Evolutionary conservation across 1,140 invertebrate genomes (phyloP).

Genomic region (Heliconius eleuchia): DNA sequence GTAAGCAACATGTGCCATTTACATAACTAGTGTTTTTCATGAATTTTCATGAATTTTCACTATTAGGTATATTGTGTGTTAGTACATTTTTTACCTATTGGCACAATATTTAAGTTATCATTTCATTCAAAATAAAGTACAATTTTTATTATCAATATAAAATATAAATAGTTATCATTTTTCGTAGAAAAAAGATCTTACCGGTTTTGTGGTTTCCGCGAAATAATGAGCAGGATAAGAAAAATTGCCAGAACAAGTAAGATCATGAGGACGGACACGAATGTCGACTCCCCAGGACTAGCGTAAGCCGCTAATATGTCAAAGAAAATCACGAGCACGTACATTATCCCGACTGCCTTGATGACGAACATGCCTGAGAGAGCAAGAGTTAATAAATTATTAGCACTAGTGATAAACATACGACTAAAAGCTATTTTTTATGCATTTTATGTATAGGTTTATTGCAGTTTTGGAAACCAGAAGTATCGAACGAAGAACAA

Average conservation of each 20-base stretch:
- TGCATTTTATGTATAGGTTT: too few relatives aligned
- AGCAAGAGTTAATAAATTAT: neutral
- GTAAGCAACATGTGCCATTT: constrained; percentile 16
- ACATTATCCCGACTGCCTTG: constrained; percentile 92
- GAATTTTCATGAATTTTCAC: too few relatives aligned
- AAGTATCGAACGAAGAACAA: too few relatives aligned
- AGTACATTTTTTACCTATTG: neutral
- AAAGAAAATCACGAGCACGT: constrained; percentile 90
- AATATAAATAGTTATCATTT: neutral
- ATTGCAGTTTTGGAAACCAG: too few relatives aligned
- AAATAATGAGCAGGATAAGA: constrained; percentile 90
- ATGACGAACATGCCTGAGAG: constrained; percentile 89
- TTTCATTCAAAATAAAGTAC: too few relatives aligned
- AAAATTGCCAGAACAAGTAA: constrained; percentile 89
- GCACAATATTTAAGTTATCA: neutral
- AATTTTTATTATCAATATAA: neutral
- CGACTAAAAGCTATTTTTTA: too few relatives aligned
- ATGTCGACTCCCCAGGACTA: constrained; percentile 86
- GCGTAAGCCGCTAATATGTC: constrained; percentile 91
- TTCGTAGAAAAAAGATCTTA: constrained; percentile 63
- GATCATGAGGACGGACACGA: constrained; percentile 87
- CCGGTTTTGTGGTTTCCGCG: constrained; percentile 95
- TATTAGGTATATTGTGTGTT: neutral
- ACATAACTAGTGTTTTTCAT: neutral
- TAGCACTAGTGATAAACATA: too few relatives aligned